Base-by-base conservation (phyloP, 2,888 invertebrate species). In the Tolmerus cingulatus region DNA sequence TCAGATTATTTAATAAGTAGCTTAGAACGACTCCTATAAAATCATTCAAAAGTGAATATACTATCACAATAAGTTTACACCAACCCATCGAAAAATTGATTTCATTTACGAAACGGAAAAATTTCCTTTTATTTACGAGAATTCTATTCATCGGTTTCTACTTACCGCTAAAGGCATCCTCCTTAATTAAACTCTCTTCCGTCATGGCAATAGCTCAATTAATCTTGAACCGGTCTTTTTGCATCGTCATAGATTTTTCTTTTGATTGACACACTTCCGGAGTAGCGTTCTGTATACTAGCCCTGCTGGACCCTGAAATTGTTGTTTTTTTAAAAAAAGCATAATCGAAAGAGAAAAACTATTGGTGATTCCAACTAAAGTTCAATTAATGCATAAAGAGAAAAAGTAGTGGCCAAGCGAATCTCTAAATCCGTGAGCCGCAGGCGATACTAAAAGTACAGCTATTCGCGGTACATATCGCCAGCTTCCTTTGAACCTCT, bases 361-460 rank as follows among this genome's bases (percentile, higher is more conserved):
- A 9, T 57, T 19, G 23, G 57, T 57, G 57, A 77, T 77, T 37
- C 12, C 77, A n/a, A 5, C 40, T 77, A 16, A 37, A 77, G 40
- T 40, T 40, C 23, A 77, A 40, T 77, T 37, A 77, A 43, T 77
- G 23, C 57, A 77, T 19, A 43, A 79, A 79, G 14, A 79, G 40
- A 43, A 23, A 46, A 79, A 46, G 30, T 5, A 46, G 7, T 14
- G 57, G 57, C 57, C 57, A 23, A 57, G 57, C 57, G 57, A 57
- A 57, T 57, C 57, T n/a, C 57, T 19, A 57, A 57, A 57, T 23
- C 57, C 19, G 55, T 19, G 46, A 5, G 23, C 46, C 78, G 23
- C 14, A 46, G 46, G 79, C 79, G 46, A 46, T 79, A 79, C 79
- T 79, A 79, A 79, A 79, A 79, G 8, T 79, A 79, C 79, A 79